Evolutionary conservation across 2,113 vertebrate species (phyloP), one percentile per base, ranked within the genome.

Genomic region (Orycteropus afer): DNA sequence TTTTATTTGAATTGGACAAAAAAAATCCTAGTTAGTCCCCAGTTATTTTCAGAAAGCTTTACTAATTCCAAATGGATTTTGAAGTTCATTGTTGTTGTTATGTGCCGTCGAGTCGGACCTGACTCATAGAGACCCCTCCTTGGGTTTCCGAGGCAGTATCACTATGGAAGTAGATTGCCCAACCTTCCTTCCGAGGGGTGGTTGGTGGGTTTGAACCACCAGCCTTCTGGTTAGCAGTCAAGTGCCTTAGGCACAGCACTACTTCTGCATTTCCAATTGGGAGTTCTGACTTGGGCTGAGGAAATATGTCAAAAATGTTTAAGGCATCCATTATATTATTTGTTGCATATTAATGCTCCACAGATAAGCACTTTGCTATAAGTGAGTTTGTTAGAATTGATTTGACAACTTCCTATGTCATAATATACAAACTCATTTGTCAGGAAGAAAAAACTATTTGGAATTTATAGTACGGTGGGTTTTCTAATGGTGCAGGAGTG

Each of bases 361-460:
- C 3, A 94, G 22, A 87, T 37, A 90, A 97, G 84, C 22, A 34
- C 53, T 92, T 91, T 76, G 67, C 59, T 88, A 0, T 42, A 83
- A 77, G 42, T 55, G 63, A 20, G 51, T 32, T 61, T 61, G 12
- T 53, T 79, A 79, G 73, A 93, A 96, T 0, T 90, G 51, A 89
- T 82, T 87, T 87, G 74, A 79, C 49, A 84, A n/a, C 25, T 5
- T 91, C 18, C 27, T 29, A 61, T 37, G 74, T 78, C 51, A 78
- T 57, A 51, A 53, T 53, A 78, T 49, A 89, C 18, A 95, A 89
- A 69, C n/a, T 63, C 59, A 49, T 74, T 59, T 74, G 57, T 47
- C 47, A 95, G 37, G 22, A 73, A 91, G 82, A 78, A 92, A 93
- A 97, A 85, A 17, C 45, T 79, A 13, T 76, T 85, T 71, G 55